Percentiles rank a stretch among this genome's conserved stretches.
These are phyloP conservation scores for Ceyx margarethae DNA, from an alignment of 2,113 vertebrate genomes.

Conservation along the genomic window DNA sequence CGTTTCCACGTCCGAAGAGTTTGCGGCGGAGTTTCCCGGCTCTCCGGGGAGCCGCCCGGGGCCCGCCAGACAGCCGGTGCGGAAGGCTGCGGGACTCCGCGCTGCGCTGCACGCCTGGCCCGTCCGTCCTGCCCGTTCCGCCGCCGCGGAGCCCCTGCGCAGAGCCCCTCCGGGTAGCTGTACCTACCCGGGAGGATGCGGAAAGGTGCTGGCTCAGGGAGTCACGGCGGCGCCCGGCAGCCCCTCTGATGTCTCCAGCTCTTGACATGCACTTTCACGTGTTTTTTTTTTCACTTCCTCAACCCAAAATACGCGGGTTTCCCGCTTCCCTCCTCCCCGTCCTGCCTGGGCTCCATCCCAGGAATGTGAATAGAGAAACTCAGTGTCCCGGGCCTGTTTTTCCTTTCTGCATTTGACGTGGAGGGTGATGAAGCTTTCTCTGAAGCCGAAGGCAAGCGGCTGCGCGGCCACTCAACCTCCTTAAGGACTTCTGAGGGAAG, in stretches of 20 bases:
- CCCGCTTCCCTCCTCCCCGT: background rate
- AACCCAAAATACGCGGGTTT: rapidly evolving
- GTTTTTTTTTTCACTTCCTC: background rate
- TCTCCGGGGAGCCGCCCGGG: background rate
- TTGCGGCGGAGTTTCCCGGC: background rate
- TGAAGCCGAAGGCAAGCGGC: background rate
- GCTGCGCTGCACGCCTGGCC: background rate
- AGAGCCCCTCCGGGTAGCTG: background rate
- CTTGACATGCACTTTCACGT: background rate
- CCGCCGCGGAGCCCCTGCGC: background rate
- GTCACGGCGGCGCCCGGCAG: background rate
- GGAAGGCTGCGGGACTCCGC: background rate
- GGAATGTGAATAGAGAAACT: background rate
- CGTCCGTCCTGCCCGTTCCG: background rate
- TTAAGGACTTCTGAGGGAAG: background rate
- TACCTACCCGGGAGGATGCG: background rate
- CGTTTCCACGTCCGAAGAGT: background rate
- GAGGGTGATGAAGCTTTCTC: background rate
- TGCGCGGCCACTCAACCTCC: background rate
- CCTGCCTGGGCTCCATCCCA: background rate
- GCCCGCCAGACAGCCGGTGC: background rate
- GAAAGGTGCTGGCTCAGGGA: background rate
- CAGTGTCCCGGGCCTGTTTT: rapidly evolving
- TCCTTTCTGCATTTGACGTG: background rate
- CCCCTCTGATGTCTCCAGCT: background rate